These are phyloP conservation scores for Melipona quadrifasciata DNA, from an alignment of 1,140 invertebrate genomes.

Conservation along the genomic window DNA sequence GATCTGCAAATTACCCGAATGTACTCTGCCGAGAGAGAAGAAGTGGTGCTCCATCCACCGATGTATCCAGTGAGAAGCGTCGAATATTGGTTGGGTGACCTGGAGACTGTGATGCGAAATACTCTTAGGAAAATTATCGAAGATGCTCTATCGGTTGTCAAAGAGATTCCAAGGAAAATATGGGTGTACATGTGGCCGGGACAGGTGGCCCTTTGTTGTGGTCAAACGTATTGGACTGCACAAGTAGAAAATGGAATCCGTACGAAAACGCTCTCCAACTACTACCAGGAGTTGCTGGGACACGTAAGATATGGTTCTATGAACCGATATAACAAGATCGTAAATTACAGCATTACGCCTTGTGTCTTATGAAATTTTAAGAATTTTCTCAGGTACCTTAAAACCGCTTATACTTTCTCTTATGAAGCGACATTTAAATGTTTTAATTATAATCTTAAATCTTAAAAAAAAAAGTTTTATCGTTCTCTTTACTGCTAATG, in stretches of 20 bases:
- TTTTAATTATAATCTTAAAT: too few relatives aligned
- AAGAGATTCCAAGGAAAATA: conserved; percentile 80
- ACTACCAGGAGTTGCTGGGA: conserved; percentile 80
- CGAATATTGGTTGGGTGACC: conserved; percentile 88
- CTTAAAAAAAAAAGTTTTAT: too few relatives aligned
- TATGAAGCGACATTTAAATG: too few relatives aligned
- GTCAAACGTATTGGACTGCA: conserved; percentile 85
- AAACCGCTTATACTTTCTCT: too few relatives aligned
- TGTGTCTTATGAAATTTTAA: too few relatives aligned
- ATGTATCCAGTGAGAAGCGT: conserved; percentile 88
- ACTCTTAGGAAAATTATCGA: conserved; percentile 82
- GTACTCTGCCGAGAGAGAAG: conserved; percentile 90
- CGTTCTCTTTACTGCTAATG: too few relatives aligned
- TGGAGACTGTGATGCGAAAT: conserved; percentile 87
- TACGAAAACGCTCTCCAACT: conserved; percentile 78
- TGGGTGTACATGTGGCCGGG: conserved; percentile 91
- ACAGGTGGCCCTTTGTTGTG: conserved; percentile 88
- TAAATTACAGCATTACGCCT: too few relatives aligned
- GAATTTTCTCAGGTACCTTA: too few relatives aligned
- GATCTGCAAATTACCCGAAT: conserved; percentile 88
- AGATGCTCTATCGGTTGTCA: conserved; percentile 82
- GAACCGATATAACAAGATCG: background rate
- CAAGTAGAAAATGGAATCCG: conserved; percentile 83
- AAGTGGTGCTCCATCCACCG: conserved; percentile 84
- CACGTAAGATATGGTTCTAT: conserved; percentile 52